A percentile compares a stretch with the other conserved stretches of the same genome.
Conservation (phyloP, 2,113 vertebrate genomes). For the Scomber colias region DNA sequence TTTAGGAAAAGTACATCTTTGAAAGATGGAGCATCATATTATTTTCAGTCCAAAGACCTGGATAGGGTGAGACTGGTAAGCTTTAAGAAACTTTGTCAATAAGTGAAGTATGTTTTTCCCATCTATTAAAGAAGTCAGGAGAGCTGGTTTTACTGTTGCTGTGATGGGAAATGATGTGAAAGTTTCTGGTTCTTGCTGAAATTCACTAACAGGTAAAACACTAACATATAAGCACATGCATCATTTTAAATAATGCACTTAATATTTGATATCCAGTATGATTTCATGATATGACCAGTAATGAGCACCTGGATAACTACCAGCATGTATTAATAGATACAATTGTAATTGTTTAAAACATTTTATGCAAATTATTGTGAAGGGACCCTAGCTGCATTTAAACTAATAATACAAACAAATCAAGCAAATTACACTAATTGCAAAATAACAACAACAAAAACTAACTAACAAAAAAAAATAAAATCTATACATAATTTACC, state of each 20-base stretch:
- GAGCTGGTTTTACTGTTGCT: background rate
- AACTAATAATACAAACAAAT: background rate
- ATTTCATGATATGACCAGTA: background rate
- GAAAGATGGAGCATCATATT: slow-evolving; percentile 87
- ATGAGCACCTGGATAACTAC: background rate
- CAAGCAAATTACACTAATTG: background rate
- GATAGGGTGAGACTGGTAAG: slow-evolving; percentile 68
- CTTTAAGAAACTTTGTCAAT: slow-evolving; percentile 80
- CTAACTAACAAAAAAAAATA: too few relatives aligned
- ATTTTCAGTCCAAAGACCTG: slow-evolving; percentile 83
- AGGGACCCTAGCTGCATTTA: background rate
- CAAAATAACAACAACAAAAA: too few relatives aligned
- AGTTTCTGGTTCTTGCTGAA: slow-evolving; percentile 8
- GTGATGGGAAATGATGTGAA: slow-evolving; percentile 3
- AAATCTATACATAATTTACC: too few relatives aligned
- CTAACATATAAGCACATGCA: background rate
- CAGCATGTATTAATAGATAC: too few relatives aligned
- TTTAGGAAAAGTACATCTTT: slow-evolving; percentile 91
- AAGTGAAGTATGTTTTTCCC: slow-evolving; percentile 33
- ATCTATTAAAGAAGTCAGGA: slow-evolving; percentile 22
- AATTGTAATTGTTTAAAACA: background rate
- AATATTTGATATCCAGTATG: background rate
- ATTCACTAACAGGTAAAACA: slow-evolving; percentile 19
- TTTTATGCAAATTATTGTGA: background rate
- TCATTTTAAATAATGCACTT: background rate